Evolutionary conservation across 1,140 invertebrate genomes (phyloP), one percentile per base, ranked within the genome.

Genomic region (Sesamia nonagrioides): DNA sequence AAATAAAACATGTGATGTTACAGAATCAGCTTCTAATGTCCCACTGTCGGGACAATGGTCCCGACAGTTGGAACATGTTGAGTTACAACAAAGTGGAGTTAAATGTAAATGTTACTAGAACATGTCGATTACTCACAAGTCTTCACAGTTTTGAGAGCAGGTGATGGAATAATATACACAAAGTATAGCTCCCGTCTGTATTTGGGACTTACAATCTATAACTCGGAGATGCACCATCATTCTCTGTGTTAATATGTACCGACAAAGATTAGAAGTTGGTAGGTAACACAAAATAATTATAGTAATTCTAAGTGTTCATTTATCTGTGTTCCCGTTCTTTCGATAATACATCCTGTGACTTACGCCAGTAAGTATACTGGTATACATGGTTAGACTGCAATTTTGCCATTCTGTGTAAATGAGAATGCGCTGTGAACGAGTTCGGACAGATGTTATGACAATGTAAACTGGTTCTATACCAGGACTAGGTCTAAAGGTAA

Each of bases 401-500:
- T 68, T 68, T 68, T 15, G 21, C 63, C 50, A 68, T 48, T 48
- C 63, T 27, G 42, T 50, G 63, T 68, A 68, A 68, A 48, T 27
- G 63, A 50, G 63, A 48, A 45, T 68, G 63, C 6, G 18, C 42
- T 63, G 37, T 42, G 60, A 63, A 63, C 60, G 60, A 63, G 60
- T 63, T 63, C 60, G 17, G 63, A 68, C 63, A 48, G 63, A 68
- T 68, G 63, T 6, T 68, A 68, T 21, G 63, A 68, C 63, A 68
- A 68, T 68, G 42, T 40, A 27, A 68, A 85, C 79, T 74, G 76
- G 79, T 80, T 18, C 73, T 40, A 37, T 42, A 79, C 63, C 42
- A 13, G 18, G 18, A 48, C 18, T 48, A 21, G 63, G 35, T 63
- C 60, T 63, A 63, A 48, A 68, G 63, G 42, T 68, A 68, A 68